Evolutionary conservation across 2,888 invertebrate species (phyloP), one percentile per base, ranked within the genome.

Genomic region (Nomada ruficornis): DNA sequence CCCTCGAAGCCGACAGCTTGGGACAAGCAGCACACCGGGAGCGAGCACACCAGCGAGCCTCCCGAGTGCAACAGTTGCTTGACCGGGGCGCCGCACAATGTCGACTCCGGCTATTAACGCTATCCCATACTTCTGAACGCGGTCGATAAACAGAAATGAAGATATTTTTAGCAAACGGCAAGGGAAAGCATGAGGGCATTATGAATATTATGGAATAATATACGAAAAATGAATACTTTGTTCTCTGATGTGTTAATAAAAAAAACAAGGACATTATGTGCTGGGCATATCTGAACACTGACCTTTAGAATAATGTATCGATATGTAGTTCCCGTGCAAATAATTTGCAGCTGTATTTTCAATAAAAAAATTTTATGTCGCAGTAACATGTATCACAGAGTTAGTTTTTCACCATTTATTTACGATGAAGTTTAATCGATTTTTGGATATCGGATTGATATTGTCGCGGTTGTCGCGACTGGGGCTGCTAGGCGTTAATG

Each of bases 51-150:
- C 71, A 73, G 44, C 80, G 69, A 76, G 20, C 36, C 67, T 67
- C 79, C 68, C 57, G 74, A 84, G 83, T 83, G 84, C 84, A 84
- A 84, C 84, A 84, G 84, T 84, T 84, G 84, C 83, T 83, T 68
- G 80, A 80, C 52, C 36, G 11, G n/a, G 55, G 71, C 77, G 77
- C 80, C 71, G 59, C 55, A n/a, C 60, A n/a, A 50, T 64, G 78
- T 50, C 60, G 59, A 57, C 36, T 29, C 36, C 11, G 42, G 57
- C 20, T 68, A 83, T 74, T 78, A 64, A 55, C 44, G 26, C 15
- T 26, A 11, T 36, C 3, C 54, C 23, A 54, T 20, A 20, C 65
- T 44, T 18, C 29, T 23, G 11, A 18, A 47, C 70, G 20, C 65
- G 42, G 79, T 79, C 79, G 82, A 74, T 82, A 82, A 82, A 78